Conservation (phyloP, 2,113 vertebrate genomes). For the Engystomops pustulosus region DNA sequence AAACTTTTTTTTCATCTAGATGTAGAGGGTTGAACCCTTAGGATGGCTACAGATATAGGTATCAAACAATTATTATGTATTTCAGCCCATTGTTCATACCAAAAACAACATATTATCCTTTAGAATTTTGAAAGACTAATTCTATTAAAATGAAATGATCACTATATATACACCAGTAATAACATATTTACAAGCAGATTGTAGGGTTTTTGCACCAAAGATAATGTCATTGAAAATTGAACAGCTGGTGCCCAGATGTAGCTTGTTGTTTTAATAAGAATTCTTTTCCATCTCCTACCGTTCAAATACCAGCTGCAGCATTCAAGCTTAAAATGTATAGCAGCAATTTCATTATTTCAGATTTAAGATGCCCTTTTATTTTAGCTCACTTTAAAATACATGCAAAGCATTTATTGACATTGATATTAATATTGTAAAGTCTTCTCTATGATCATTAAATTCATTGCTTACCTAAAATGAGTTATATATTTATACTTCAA, state of each 20-base stretch:
- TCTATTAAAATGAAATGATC: not conserved
- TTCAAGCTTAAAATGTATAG: slow-evolving; percentile 15
- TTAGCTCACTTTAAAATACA: not conserved
- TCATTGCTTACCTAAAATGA: not conserved
- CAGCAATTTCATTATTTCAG: not conserved
- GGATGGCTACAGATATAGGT: too few species aligned
- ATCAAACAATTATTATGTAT: too few species aligned
- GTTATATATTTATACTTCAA: not conserved
- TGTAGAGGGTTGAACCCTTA: too few species aligned
- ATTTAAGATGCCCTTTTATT: not conserved
- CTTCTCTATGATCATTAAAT: not conserved
- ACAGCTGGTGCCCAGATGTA: slow-evolving; percentile 42
- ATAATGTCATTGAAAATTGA: not conserved
- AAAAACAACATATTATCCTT: not conserved
- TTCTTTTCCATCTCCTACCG: not conserved
- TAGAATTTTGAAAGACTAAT: not conserved
- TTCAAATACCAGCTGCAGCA: not conserved
- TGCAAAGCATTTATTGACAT: not conserved
- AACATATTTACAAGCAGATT: not conserved
- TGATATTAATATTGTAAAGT: not conserved
- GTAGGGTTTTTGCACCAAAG: slow-evolving; percentile 34
- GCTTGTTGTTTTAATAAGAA: not conserved
- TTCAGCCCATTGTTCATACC: too few species aligned
- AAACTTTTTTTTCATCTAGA: too few species aligned
- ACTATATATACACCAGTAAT: not conserved